phyloP scores from a whole-genome alignment of 2,797 vertebrate species.

The Galago senegalensis region DNA sequence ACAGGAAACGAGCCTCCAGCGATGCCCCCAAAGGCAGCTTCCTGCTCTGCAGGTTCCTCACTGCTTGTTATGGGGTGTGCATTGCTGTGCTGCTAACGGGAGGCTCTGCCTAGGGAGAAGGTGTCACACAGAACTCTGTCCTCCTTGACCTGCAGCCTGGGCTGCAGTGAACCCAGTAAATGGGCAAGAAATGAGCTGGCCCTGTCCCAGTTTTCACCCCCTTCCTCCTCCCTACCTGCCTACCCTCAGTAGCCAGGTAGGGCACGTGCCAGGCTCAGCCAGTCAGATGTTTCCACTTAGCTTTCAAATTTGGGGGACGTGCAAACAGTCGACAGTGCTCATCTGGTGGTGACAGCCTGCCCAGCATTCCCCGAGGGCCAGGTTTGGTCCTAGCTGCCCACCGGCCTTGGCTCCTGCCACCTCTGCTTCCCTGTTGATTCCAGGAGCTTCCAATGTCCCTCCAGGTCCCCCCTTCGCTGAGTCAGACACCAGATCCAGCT shows the following conservation, averaged over 20 bases:
- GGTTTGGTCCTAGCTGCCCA: not conserved
- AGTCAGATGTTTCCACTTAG: not conserved
- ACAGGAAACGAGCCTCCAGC: accelerated
- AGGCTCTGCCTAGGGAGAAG: too few relatives aligned
- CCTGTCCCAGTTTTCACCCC: not conserved
- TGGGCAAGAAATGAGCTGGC: not conserved
- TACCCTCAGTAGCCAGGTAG: not conserved
- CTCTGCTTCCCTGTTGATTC: not conserved
- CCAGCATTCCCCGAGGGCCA: not conserved
- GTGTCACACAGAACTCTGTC: not conserved
- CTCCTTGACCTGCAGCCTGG: not conserved
- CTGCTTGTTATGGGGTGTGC: not conserved
- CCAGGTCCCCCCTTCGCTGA: not conserved
- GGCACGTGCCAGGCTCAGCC: not conserved
- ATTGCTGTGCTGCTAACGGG: too few relatives aligned
- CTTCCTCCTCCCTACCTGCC: not conserved
- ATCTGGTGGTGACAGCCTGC: accelerated
- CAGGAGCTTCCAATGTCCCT: accelerated
- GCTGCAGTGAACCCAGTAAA: accelerated
- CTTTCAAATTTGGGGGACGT: not conserved
- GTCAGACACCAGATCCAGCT: not conserved
- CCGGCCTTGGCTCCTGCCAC: not conserved
- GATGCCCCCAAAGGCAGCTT: not conserved
- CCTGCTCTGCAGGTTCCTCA: not conserved
- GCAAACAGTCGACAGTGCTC: not conserved